Base-by-base conservation (phyloP, 2,797 vertebrate species). In the Nothura maculosa region DNA sequence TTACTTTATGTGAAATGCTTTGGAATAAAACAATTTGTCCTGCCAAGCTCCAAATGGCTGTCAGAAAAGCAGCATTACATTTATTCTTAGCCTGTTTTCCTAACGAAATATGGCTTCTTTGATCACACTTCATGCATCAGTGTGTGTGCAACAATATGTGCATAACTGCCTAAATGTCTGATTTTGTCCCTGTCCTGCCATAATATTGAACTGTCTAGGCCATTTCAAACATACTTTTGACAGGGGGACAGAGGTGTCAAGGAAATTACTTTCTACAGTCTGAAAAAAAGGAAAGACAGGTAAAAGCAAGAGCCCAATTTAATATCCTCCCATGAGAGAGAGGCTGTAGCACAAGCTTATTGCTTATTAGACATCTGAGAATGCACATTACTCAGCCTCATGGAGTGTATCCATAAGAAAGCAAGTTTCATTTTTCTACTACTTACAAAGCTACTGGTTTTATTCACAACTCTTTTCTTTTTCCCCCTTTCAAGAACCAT, bases 21-120 rank as follows among this genome's bases (percentile, higher is more conserved):
- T 74, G 72, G 79, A 96, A 72, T 94, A 88, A 87, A 84, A 90
- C 61, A 77, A 82, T 89, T 87, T 93, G 42, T 95, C 54, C 84
- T 94, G 61, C 61, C 83, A 96, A 85, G 42, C 66, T 83, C 86
- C 69, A 80, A 94, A 89, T 87, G 84, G 17, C 81, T 94, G 94
- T 87, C 90, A 95, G 75, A 93, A 87, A 87, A 87, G 88, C 54
- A 82, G 50, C 1, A 4, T 60, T 95, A 32, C 21, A 82, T 89
- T 90, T 93, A 89, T 94, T 92, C 93, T 96, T 93, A 94, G 75
- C 36, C 61, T 77, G 63, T 84, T 87, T 85, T 92, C 89, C 81
- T 86, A 52, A 87, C 78, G 72, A 96, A 96, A 90, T 87, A 93
- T 74, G 75, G 43, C 40, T 94, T 40, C 84, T 91, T 84, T 84